phyloP scores from a whole-genome alignment of 2,797 vertebrate species.

The Cuculus canorus region DNA sequence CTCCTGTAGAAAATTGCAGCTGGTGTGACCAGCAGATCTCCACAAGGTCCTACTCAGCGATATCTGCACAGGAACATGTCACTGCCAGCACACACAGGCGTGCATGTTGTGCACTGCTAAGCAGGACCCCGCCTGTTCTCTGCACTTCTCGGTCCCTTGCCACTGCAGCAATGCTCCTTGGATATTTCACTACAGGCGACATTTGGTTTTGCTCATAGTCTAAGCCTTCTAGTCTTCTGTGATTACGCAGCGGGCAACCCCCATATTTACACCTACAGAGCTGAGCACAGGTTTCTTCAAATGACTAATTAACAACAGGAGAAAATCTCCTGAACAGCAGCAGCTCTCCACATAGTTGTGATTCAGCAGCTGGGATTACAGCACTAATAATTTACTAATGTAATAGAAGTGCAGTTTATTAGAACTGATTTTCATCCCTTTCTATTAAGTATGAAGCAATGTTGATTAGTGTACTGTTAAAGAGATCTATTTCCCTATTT shows the following conservation, averaged over 20 bases:
- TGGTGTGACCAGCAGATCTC: not conserved
- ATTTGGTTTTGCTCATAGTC: not conserved
- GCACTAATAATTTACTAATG: not conserved
- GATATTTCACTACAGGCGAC: fast-evolving
- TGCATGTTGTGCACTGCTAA: fast-evolving
- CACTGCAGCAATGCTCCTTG: not conserved
- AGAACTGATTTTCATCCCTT: not conserved
- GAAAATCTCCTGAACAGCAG: not conserved
- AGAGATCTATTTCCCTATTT: not conserved
- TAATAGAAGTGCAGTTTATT: not conserved
- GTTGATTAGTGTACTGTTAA: not conserved
- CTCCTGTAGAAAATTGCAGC: not conserved
- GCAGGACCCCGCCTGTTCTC: not conserved
- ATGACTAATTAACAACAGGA: not conserved
- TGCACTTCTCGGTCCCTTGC: not conserved
- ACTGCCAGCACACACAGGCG: not conserved
- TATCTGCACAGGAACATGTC: fast-evolving
- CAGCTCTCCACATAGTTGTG: not conserved
- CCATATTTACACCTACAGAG: not conserved
- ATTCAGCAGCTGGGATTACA: not conserved
- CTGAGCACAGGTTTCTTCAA: not conserved
- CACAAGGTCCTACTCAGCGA: fast-evolving
- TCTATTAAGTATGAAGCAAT: not conserved
- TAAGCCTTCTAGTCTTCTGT: fast-evolving
- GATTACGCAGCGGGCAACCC: not conserved